Evolutionary conservation across 2,113 vertebrate species (phyloP).

Genomic region (Syngnathus scovelli): DNA sequence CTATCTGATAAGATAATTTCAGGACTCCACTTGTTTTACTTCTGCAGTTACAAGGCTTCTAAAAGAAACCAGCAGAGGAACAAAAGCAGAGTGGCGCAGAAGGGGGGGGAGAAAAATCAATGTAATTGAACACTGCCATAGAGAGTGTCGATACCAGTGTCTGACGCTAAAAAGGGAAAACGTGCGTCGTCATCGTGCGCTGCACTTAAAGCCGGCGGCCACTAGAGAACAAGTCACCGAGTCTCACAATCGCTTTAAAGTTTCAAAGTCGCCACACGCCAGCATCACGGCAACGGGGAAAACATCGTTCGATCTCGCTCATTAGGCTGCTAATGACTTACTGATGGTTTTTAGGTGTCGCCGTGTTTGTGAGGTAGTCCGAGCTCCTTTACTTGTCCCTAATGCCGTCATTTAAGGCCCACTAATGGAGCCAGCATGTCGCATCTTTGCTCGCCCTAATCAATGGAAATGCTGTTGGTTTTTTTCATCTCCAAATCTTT

Average conservation of each 20-base stretch:
- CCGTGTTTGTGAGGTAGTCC: constrained; percentile 41
- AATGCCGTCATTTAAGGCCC: constrained; percentile 51
- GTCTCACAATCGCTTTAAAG: neutral
- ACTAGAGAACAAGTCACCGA: neutral
- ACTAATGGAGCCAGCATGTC: constrained; percentile 29
- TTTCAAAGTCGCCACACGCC: neutral
- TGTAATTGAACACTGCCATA: constrained; percentile 31
- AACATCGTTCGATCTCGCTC: constrained; percentile 49
- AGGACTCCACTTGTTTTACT: constrained; percentile 5
- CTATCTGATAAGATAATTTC: constrained; percentile 6
- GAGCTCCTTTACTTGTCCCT: constrained; percentile 36
- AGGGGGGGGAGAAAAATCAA: constrained; percentile 23
- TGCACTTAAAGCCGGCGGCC: constrained; percentile 4
- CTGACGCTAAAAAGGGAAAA: constrained; percentile 25
- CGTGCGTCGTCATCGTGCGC: constrained; percentile 10
- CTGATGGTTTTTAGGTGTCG: constrained; percentile 42
- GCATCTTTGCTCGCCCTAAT: constrained; percentile 29
- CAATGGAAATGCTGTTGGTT: constrained; percentile 34
- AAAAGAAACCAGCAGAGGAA: constrained; percentile 26
- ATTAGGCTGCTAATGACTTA: constrained; percentile 50
- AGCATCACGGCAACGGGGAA: constrained; percentile 59
- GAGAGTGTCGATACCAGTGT: constrained; percentile 17
- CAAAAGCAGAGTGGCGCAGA: constrained; percentile 15
- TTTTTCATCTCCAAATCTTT: constrained; percentile 6
- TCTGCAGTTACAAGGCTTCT: constrained; percentile 6